These are phyloP conservation scores for Ruditapes philippinarum DNA, from an alignment of 1,140 invertebrate species.

Conservation along the genomic window DNA sequence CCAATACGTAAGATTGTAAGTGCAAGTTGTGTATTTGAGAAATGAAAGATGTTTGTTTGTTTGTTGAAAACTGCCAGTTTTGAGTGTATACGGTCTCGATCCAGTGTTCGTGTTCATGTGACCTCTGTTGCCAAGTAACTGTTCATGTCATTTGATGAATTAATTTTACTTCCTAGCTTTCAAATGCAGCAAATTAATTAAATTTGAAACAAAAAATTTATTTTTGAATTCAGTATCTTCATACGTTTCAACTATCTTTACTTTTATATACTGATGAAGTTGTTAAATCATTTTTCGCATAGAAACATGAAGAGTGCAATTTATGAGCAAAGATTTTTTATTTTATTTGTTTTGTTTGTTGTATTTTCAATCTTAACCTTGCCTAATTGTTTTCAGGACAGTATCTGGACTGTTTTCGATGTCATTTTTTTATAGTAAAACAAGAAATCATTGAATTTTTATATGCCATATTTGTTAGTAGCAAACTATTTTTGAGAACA, in stretches of 20 bases:
- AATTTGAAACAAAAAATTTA: too few species aligned
- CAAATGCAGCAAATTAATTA: too few species aligned
- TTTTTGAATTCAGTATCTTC: too few species aligned
- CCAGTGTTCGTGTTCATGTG: conserved; percentile 41
- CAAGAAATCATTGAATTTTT: conserved; percentile 29
- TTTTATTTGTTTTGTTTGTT: conserved; percentile 7
- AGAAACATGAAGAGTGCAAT: conserved; percentile 16
- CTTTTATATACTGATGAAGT: background rate
- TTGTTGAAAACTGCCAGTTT: conserved; percentile 50
- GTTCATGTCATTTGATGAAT: too few species aligned
- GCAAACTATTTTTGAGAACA: conserved; percentile 8
- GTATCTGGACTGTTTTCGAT: background rate
- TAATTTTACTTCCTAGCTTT: too few species aligned
- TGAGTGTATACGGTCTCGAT: background rate
- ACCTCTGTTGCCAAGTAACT: conserved; percentile 25
- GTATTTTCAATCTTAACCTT: background rate
- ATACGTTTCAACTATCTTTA: background rate
- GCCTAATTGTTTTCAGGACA: conserved; percentile 4
- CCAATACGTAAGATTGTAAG: too few species aligned
- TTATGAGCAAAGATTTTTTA: background rate
- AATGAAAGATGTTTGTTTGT: too few species aligned
- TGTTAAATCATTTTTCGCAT: background rate
- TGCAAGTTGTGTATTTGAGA: too few species aligned
- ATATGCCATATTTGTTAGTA: conserved; percentile 34
- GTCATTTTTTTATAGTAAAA: conserved; percentile 27